phyloP scores from a whole-genome alignment of 2,797 vertebrate genomes.

The Spinus olivaceus region DNA sequence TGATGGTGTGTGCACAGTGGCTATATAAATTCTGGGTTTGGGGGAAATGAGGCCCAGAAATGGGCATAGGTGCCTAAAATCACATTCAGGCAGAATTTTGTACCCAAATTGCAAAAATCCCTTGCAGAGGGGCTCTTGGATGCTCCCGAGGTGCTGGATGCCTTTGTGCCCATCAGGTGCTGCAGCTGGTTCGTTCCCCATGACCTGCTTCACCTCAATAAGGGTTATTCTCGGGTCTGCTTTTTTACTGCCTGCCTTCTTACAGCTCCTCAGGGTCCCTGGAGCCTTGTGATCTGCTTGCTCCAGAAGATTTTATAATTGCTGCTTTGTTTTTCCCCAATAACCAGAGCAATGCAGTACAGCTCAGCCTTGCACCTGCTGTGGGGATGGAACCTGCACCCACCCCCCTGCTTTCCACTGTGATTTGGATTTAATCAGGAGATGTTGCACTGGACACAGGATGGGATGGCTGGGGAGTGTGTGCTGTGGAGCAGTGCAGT shows the following conservation, averaged over 20 bases:
- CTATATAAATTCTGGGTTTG: neutral
- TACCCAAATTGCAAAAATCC: neutral
- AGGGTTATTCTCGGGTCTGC: slow-evolving; percentile 12
- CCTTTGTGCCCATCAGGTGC: neutral
- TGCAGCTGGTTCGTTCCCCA: neutral
- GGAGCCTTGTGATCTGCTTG: slow-evolving; percentile 5
- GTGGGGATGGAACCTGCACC: neutral
- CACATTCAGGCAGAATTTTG: neutral
- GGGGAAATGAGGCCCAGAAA: neutral
- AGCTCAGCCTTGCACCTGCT: neutral
- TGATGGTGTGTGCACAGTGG: neutral
- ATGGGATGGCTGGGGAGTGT: neutral
- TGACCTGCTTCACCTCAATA: slow-evolving; percentile 19
- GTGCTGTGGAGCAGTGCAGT: neutral
- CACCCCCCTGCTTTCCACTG: neutral
- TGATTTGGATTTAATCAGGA: neutral
- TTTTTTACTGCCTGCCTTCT: slow-evolving; percentile 25
- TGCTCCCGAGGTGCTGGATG: neutral
- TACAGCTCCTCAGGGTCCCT: neutral
- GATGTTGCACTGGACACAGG: neutral
- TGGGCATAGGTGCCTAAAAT: neutral
- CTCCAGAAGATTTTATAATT: slow-evolving; percentile 32
- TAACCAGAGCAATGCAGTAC: neutral
- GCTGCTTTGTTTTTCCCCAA: slow-evolving; percentile 1
- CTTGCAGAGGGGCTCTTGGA: neutral